Conservation (phyloP, 2,888 invertebrate species). For the Polymixis lichenea region DNA sequence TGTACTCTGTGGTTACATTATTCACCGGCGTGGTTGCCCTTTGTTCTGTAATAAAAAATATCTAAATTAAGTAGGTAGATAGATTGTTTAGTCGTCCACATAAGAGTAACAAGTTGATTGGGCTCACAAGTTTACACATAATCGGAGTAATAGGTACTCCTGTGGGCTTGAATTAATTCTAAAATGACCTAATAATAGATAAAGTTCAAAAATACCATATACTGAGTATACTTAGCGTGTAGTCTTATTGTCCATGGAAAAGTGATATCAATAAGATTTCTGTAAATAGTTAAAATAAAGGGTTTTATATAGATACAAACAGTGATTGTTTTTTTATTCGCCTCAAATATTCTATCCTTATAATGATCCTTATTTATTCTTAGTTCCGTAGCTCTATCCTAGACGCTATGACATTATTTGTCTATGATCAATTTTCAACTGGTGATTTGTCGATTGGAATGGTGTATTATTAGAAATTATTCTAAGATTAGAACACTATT, state of each 20-base stretch:
- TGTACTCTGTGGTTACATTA: too few species aligned
- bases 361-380: too few species aligned
- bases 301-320: neutral
- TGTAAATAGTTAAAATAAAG: slow-evolving; percentile 5
- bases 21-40: neutral
- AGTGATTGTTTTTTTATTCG: slow-evolving; percentile 1
- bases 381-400: neutral
- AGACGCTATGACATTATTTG: neutral
- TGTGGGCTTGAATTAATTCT: neutral
- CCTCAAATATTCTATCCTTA: neutral
- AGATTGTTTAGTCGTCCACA: neutral
- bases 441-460: neutral
- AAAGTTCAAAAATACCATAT: neutral
- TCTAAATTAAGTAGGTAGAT: neutral
- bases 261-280: neutral
- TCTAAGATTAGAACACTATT: neutral
- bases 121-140: neutral
- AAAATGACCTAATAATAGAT: too few species aligned
- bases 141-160: neutral
- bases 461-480: neutral
- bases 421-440: too few species aligned
- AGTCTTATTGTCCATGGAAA: neutral
- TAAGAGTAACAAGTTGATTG: neutral
- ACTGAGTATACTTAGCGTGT: neutral
- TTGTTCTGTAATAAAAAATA: neutral